phyloP scores from a whole-genome alignment of 2,113 vertebrate genomes.

The Coracopsis vasa region DNA sequence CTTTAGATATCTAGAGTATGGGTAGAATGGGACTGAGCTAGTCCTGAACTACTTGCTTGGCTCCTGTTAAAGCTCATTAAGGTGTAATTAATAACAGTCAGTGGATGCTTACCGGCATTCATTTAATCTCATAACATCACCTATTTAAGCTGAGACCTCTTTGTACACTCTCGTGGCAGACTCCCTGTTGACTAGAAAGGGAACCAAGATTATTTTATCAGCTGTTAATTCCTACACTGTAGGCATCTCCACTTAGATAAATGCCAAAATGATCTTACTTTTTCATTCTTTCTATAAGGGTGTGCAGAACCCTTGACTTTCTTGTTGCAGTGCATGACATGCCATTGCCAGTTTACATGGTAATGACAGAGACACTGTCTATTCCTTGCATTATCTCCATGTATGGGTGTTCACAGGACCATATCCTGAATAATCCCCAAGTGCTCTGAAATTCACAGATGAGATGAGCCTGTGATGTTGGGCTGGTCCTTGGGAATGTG shows the following conservation, averaged over 20 bases:
- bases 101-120: neutral
- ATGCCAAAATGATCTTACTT: neutral
- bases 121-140: neutral
- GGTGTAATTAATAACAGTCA: neutral
- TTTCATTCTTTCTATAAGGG: neutral
- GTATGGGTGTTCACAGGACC: neutral
- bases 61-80: neutral
- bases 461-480: neutral
- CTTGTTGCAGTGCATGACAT: neutral
- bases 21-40: neutral
- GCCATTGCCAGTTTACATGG: neutral
- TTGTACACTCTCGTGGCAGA: neutral
- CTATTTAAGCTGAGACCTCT: neutral
- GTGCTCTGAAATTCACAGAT: neutral
- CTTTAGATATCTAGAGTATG: neutral
- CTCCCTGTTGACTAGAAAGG: neutral
- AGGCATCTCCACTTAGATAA: neutral
- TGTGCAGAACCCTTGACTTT: neutral
- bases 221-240: neutral
- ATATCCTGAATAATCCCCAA: neutral
- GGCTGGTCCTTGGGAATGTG: neutral
- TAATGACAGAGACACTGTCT: neutral
- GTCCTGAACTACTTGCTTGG: neutral
- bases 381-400: accelerated
- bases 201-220: neutral